Conservation (phyloP, 2,888 invertebrate species). For the Ichneumoninae sp. region DNA sequence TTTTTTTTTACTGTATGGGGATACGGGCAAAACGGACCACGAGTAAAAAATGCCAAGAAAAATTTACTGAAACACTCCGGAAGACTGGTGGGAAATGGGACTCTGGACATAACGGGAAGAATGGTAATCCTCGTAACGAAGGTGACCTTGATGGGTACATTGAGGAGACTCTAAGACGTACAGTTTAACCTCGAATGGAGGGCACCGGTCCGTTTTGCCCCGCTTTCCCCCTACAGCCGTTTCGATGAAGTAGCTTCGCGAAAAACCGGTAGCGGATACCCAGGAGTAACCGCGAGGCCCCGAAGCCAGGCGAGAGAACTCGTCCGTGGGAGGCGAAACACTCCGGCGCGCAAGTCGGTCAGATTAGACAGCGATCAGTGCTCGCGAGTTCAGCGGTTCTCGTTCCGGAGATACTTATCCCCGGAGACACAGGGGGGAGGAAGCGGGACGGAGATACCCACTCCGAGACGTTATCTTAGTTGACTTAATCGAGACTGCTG, state of each 20-base stretch:
- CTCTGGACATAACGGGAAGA: too few relatives aligned
- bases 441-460: conserved; percentile 9
- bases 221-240: neutral
- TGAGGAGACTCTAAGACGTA: neutral
- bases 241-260: conserved; percentile 38
- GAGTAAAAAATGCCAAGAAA: too few relatives aligned
- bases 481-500: conserved; percentile 46
- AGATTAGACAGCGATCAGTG: conserved; percentile 70
- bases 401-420: conserved; percentile 48
- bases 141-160: neutral
- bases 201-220: neutral
- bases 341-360: conserved; percentile 72
- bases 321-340: conserved; percentile 68
- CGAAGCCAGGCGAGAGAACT: conserved; percentile 9
- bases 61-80: too few relatives aligned
- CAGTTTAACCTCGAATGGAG: neutral
- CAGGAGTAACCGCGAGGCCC: conserved; percentile 7
- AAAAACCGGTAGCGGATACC: conserved; percentile 69
- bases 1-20: too few relatives aligned
- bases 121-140: neutral
- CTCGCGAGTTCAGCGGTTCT: conserved; percentile 63
- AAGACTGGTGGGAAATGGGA: too few relatives aligned
- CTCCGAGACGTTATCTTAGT: conserved; percentile 36
- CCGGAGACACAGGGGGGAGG: conserved; percentile 19
- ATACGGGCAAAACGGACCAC: too few relatives aligned